Evolutionary conservation across 1,140 invertebrate species (phyloP).

Genomic region (Pomacea maculata): DNA sequence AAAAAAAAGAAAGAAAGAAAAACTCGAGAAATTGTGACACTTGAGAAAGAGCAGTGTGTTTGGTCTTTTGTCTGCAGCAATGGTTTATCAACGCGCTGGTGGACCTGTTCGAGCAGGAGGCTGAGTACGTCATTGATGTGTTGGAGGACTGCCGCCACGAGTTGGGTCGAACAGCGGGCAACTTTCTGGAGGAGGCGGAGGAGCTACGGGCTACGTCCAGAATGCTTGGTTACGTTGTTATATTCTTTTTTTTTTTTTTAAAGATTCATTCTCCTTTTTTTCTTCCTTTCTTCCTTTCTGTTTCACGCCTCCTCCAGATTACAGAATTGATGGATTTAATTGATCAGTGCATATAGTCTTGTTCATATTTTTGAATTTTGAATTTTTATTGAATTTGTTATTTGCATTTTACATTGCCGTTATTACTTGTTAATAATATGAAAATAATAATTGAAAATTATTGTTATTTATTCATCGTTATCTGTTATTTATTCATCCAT

Average conservation of each 20-base stretch:
- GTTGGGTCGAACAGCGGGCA: conserved; percentile 40
- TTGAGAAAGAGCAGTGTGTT: background rate
- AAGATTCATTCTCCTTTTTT: background rate
- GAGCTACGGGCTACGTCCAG: conserved; percentile 47
- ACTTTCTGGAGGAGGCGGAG: conserved; percentile 45
- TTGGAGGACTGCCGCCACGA: conserved; percentile 53
- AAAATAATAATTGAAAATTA: background rate
- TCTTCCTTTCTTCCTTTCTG: background rate
- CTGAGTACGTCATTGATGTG: conserved; percentile 53
- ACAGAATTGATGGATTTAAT: no score
- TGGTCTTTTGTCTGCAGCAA: conserved; percentile 29
- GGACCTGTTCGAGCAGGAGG: conserved; percentile 52
- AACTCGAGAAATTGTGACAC: background rate
- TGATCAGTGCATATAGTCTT: no score
- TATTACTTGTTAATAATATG: background rate
- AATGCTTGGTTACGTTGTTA: conserved; percentile 40
- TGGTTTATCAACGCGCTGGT: conserved; percentile 47
- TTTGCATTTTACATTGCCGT: no score
- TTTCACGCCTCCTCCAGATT: background rate
- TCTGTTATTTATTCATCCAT: background rate
- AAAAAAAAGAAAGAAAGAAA: background rate
- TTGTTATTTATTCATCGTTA: background rate
- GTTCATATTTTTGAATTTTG: no score
- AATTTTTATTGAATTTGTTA: no score
- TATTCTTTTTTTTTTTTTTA: background rate